Evolutionary conservation across 2,797 vertebrate species (phyloP), one percentile per base, ranked within the genome.

Genomic region (Diplodus puntazzo): DNA sequence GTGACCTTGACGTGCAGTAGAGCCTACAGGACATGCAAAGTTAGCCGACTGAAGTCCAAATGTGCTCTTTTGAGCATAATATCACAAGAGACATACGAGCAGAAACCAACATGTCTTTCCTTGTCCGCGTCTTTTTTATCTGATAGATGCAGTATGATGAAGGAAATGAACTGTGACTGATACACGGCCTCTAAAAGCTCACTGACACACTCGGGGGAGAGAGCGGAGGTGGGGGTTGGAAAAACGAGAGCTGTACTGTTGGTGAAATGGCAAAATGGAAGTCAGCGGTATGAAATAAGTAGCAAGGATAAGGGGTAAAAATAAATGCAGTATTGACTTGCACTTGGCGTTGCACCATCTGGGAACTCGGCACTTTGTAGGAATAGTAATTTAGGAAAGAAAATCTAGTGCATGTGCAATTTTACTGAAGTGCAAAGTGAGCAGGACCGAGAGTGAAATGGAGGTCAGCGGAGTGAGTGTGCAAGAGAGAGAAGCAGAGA

Each of bases 401-500:
- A 43, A 75, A 46, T 46, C 20, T 21, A 52, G 49, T 50, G 46
- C 39, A 60, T 42, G n/a, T 66, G 65, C 59, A 72, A 34, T 83
- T 81, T 83, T 69, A 49, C 49, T 66, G 23, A 80, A 83, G 80
- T 84, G 75, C 75, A 80, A 74, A 85, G 82, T 69, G 72, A 79
- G 54, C 46, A 64, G 50, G 65, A 69, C 73, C 69, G 21, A 79
- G 72, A 83, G 75, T 48, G 63, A 87, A 80, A 79, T 73, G 23
- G 73, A 81, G 88, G 84, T 85, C 82, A 84, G 54, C n/a, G 13
- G 67, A 79, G 42, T 34, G 68, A 76, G 43, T 58, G 45, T 67
- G 25, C 17, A 39, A n/a, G 25, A 39, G 49, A 48, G 64, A 60
- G 20, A 50, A 57, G 48, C 20, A 65, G 58, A 70, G 62, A 72